Conservation (phyloP, 2,888 invertebrate genomes). For the Anodontia alba region DNA sequence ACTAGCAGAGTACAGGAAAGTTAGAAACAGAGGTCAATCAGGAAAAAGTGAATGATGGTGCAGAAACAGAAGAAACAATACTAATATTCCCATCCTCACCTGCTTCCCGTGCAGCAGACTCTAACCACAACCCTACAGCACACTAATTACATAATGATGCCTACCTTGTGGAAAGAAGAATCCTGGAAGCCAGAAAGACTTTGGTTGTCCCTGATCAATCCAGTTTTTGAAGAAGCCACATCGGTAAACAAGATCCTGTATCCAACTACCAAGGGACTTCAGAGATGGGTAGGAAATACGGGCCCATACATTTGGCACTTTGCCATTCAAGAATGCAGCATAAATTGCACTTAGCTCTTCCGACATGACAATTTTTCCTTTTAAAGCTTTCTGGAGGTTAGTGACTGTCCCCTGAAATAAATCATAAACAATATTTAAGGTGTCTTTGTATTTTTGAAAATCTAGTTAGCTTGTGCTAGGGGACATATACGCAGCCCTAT, state of each 20-base stretch:
- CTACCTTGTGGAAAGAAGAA: slow-evolving; percentile 85
- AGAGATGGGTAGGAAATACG: slow-evolving; percentile 93
- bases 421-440: no score
- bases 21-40: no score
- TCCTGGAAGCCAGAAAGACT: slow-evolving; percentile 85
- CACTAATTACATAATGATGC: no score
- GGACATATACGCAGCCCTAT: no score
- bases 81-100: no score
- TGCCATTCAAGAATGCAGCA: slow-evolving; percentile 91
- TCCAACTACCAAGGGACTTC: slow-evolving; percentile 94
- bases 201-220: slow-evolving; percentile 83
- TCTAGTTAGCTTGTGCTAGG: no score
- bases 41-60: no score
- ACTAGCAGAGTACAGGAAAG: no score
- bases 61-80: no score
- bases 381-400: slow-evolving; percentile 94
- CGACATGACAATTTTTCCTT: slow-evolving; percentile 95
- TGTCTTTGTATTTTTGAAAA: no score
- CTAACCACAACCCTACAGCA: no score
- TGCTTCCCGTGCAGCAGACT: no score
- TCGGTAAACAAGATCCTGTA: slow-evolving; percentile 90
- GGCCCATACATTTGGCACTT: slow-evolving; percentile 92
- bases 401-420: slow-evolving; percentile 88
- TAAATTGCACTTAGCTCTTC: slow-evolving; percentile 93
- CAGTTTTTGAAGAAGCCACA: slow-evolving; percentile 90